phyloP scores from a whole-genome alignment of 2,888 invertebrate species.

The Drosophila longiperda region DNA sequence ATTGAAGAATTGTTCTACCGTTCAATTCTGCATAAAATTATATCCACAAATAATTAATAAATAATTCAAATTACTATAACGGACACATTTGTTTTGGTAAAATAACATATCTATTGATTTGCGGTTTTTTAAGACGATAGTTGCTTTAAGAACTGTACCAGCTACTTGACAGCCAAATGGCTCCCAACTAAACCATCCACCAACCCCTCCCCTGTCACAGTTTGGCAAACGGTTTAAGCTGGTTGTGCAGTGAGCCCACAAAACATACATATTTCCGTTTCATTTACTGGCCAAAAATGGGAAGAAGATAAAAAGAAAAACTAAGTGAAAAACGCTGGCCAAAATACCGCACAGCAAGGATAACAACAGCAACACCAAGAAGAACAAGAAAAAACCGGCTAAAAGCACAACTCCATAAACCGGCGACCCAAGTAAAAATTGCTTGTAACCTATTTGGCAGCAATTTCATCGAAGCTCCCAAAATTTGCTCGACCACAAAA shows the following conservation, averaged over 20 bases:
- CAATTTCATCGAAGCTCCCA: conserved; percentile 79
- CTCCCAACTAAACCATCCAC: not conserved
- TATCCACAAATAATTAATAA: not conserved
- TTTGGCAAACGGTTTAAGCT: conserved; percentile 55
- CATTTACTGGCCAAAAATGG: conserved; percentile 73
- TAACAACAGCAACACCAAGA: conserved; percentile 26
- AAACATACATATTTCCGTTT: conserved; percentile 80
- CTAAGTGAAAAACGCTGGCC: conserved; percentile 64
- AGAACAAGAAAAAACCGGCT: conserved; percentile 33
- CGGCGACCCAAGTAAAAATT: conserved; percentile 75
- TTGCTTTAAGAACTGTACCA: conserved; percentile 43
- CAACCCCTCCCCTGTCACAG: not conserved
- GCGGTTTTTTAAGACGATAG: conserved; percentile 36
- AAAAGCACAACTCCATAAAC: conserved; percentile 70
- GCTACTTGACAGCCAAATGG: conserved; percentile 46
- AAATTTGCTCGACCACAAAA: conserved; percentile 79
- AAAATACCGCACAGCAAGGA: conserved; percentile 55
- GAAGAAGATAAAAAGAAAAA: conserved; percentile 23
- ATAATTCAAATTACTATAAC: not conserved
- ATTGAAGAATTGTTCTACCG: not conserved
- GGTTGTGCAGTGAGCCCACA: conserved; percentile 70
- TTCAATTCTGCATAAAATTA: not conserved
- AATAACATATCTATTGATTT: not conserved
- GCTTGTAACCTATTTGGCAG: conserved; percentile 80
- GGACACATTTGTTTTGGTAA: not conserved